Evolutionary conservation across 2,888 invertebrate species (phyloP).

Genomic region (Euplexia lucipara): DNA sequence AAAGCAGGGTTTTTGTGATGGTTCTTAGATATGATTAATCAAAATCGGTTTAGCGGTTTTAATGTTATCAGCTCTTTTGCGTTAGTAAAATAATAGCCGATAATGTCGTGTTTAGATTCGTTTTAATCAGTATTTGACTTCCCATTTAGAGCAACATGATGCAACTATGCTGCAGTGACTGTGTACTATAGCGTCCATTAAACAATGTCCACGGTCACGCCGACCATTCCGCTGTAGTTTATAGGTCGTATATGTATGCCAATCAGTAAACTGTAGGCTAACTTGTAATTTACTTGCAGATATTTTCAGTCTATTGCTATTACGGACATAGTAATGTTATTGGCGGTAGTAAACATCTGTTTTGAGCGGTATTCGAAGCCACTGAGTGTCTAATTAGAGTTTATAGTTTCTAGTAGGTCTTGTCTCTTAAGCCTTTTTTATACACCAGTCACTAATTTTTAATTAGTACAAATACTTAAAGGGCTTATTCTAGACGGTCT

Average conservation of each 20-base stretch:
- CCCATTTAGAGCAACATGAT: constrained; percentile 3
- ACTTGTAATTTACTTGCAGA: constrained; percentile 46
- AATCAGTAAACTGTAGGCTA: constrained; percentile 54
- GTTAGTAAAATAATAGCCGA: too few relatives aligned
- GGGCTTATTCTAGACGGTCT: too few relatives aligned
- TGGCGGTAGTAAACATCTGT: constrained; percentile 23
- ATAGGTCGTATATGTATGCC: constrained; percentile 55
- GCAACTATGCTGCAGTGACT: constrained; percentile 30
- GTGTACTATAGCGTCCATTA: constrained; percentile 40
- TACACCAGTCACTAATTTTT: too few relatives aligned
- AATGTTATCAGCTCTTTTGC: too few relatives aligned
- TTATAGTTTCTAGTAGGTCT: neutral
- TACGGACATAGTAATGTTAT: constrained; percentile 13
- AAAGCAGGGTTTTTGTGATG: too few relatives aligned
- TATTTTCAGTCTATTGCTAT: constrained; percentile 42
- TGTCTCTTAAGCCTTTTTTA: too few relatives aligned
- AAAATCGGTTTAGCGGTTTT: too few relatives aligned
- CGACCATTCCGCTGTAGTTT: constrained; percentile 54
- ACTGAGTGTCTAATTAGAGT: neutral
- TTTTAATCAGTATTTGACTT: neutral
- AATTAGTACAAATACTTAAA: too few relatives aligned
- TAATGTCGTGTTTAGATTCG: too few relatives aligned
- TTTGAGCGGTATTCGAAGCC: constrained; percentile 9
- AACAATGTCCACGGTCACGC: constrained; percentile 46
- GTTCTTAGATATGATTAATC: too few relatives aligned